These are phyloP conservation scores for Macrosteles quadrilineatus DNA, from an alignment of 1,140 invertebrate genomes.

Conservation along the genomic window DNA sequence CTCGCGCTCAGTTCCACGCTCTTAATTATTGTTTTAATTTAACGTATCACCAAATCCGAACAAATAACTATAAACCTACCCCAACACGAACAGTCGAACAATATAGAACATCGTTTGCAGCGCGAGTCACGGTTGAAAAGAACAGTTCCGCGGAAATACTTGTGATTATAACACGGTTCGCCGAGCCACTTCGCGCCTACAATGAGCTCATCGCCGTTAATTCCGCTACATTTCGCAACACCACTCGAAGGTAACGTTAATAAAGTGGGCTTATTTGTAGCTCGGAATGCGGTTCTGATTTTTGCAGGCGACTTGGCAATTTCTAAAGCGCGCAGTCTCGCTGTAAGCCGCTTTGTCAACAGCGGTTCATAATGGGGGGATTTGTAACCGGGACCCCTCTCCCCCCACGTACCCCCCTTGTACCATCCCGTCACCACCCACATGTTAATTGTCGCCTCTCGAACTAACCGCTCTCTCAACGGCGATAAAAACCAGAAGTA, in stretches of 20 bases:
- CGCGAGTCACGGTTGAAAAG: too few relatives aligned
- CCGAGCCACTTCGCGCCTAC: too few relatives aligned
- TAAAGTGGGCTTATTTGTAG: conserved; percentile 24
- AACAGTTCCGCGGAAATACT: too few relatives aligned
- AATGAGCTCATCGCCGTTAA: too few relatives aligned
- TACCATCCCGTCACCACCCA: background rate
- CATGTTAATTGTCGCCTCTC: background rate
- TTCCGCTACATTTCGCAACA: too few relatives aligned
- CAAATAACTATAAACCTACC: too few relatives aligned
- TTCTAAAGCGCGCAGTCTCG: conserved; percentile 22
- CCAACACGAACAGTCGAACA: too few relatives aligned
- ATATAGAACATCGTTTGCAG: too few relatives aligned
- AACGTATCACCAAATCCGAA: too few relatives aligned
- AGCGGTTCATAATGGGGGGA: conserved; percentile 30
- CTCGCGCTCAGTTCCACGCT: too few relatives aligned
- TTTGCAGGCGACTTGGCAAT: conserved; percentile 31
- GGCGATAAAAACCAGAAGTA: conserved; percentile 14
- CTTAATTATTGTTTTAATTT: too few relatives aligned
- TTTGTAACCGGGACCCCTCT: conserved; percentile 20
- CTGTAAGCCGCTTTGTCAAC: conserved; percentile 28
- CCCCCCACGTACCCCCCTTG: background rate
- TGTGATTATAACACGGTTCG: too few relatives aligned
- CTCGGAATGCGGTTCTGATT: conserved; percentile 25
- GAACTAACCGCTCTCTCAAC: background rate
- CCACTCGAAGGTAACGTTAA: background rate